phyloP scores from a whole-genome alignment of 2,888 invertebrate genomes.

The Zhuqinia jingwanae region DNA sequence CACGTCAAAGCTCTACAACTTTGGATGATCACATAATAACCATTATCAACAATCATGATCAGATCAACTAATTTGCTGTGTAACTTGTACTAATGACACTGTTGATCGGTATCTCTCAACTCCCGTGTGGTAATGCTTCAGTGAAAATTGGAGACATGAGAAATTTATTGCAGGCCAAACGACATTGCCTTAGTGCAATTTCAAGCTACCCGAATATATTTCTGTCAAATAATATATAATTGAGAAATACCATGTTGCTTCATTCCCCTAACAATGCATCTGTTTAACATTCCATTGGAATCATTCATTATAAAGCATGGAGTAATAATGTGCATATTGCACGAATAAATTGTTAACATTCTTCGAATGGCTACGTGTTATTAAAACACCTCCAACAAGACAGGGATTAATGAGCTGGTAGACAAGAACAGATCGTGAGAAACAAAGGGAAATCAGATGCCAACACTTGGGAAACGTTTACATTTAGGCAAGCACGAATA shows the following conservation, averaged over 20 bases:
- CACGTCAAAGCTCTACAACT: no score
- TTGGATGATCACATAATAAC: no score
- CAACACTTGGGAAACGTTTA: no score
- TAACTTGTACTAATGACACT: neutral
- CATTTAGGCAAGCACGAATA: no score
- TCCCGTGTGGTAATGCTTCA: neutral
- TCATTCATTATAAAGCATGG: neutral
- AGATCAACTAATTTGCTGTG: no score
- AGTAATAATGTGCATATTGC: no score
- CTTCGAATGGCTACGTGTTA: slow-evolving; percentile 17
- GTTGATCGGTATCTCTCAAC: neutral
- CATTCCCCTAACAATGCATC: slow-evolving; percentile 25
- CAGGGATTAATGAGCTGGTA: slow-evolving; percentile 22
- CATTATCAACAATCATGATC: no score
- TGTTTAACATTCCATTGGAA: slow-evolving; percentile 2
- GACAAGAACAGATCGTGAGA: neutral
- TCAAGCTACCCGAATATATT: neutral
- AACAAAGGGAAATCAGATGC: neutral
- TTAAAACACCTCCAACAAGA: slow-evolving; percentile 24
- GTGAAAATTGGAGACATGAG: slow-evolving; percentile 23
- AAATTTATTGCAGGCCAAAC: neutral
- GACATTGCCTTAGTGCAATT: neutral
- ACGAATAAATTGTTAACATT: slow-evolving; percentile 32
- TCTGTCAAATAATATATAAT: slow-evolving; percentile 17
- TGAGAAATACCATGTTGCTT: neutral